phyloP scores from a whole-genome alignment of 2,888 invertebrate species.

The Tachina fera region DNA sequence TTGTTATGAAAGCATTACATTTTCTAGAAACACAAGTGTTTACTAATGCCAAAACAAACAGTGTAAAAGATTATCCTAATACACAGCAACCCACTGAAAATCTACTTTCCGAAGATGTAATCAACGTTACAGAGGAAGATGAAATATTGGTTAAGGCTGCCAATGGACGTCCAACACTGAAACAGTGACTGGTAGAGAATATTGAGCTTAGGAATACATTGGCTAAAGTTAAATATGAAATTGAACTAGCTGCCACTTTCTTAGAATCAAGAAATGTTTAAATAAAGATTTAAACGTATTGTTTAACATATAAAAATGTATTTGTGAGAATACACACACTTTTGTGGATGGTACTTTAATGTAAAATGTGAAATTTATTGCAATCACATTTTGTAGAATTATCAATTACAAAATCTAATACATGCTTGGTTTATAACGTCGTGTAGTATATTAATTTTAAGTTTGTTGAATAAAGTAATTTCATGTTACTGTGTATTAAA shows the following conservation, averaged over 20 bases:
- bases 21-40: conserved; percentile 81
- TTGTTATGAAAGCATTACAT: conserved; percentile 80
- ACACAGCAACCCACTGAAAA: conserved; percentile 3
- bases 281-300: background rate
- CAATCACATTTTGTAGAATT: background rate
- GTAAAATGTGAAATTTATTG: background rate
- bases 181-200: conserved; percentile 59
- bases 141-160: conserved; percentile 1
- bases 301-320: conserved; percentile 4
- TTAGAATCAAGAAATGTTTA: conserved; percentile 35
- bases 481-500: conserved; percentile 27
- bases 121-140: conserved; percentile 3
- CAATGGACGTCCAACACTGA: conserved; percentile 6
- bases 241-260: conserved; percentile 63
- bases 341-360: conserved; percentile 6
- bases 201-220: conserved; percentile 72
- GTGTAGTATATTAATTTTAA: background rate
- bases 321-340: conserved; percentile 1
- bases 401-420: conserved; percentile 13
- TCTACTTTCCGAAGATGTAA: background rate
- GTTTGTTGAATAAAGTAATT: conserved; percentile 36
- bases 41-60: conserved; percentile 46
- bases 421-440: background rate
- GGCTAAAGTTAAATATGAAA: conserved; percentile 74
- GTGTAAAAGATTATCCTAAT: background rate